Percentiles rank a stretch among this genome's conserved stretches.
Conservation (phyloP, 1,140 invertebrate genomes). For the Nebria ingens region DNA sequence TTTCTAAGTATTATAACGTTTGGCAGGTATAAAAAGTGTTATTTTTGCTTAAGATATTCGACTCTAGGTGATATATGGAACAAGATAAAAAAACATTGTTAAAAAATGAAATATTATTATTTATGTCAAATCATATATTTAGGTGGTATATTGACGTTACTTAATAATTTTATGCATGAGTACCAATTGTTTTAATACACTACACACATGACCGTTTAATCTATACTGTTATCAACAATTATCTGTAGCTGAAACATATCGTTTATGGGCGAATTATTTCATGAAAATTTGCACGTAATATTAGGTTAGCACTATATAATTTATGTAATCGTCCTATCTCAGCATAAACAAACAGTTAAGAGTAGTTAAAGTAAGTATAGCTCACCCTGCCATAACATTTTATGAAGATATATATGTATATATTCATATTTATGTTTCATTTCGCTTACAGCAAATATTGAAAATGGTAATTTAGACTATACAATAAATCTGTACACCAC, state of each 20-base stretch:
- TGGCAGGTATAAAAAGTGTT: too few relatives aligned
- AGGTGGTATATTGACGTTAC: too few relatives aligned
- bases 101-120: too few relatives aligned
- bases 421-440: neutral
- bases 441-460: too few relatives aligned
- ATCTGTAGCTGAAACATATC: neutral
- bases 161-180: neutral
- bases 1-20: too few relatives aligned
- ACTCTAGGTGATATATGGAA: too few relatives aligned
- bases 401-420: slow-evolving; percentile 1
- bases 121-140: too few relatives aligned
- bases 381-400: neutral
- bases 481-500: too few relatives aligned
- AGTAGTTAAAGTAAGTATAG: neutral
- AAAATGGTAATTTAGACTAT: too few relatives aligned
- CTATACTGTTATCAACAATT: neutral
- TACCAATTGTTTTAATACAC: slow-evolving; percentile 4
- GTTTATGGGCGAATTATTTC: slow-evolving; percentile 1
- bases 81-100: too few relatives aligned
- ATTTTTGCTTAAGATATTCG: too few relatives aligned
- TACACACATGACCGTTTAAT: neutral
- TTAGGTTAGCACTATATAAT: neutral
- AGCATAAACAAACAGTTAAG: slow-evolving; percentile 5
- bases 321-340: slow-evolving; percentile 3
- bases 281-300: slow-evolving; percentile 7